Evolutionary conservation across 2,113 vertebrate genomes (phyloP), one percentile per base, ranked within the genome.

Genomic region (Thinocorus orbignyianus): DNA sequence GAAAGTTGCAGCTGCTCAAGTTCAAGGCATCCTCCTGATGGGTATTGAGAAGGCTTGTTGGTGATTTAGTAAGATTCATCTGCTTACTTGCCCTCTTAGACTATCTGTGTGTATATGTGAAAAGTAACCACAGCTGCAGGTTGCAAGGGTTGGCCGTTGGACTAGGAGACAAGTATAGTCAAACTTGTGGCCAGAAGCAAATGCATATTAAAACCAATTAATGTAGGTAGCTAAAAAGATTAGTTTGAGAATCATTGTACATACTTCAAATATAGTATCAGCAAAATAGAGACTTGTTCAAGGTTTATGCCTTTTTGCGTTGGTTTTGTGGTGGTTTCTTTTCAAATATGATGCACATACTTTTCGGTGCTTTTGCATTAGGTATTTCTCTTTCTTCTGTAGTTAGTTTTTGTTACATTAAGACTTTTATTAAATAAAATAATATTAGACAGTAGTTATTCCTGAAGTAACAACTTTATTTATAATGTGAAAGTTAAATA

Each of bases 401-500:
- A 24, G 11, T 82, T 94, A 65, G 15, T 60, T 90, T 92, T 81
- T 13, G 23, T 64, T 93, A 8, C 76, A 65, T 57, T 76, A 80
- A 68, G 19, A 3, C 7, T 88, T 88, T 90, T 81, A 51, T 73
- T 92, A 52, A 85, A 51, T 62, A 77, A 70, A 86, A 77, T 54
- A 39, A 35, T 72, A 70, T 22, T 46, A 70, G 85, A 25, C 18
- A 51, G 35, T 48, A 4, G 44, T 84, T 93, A 89, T 91, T 96
- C 58, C 46, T 61, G 25, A 71, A 88, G 48, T 68, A 51, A 19
- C 52, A 80, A 64, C 93, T 89, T 90, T 77, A 87, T 87, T 95
- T 88, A 61, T 89, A 52, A 62, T 72, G 33, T 82, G 82, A 54
- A 93, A 94, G 42, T 81, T 77, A 62, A 96, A 87, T 90, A 22